phyloP scores from a whole-genome alignment of 1,140 invertebrate species.

The Semibalanus balanoides region DNA sequence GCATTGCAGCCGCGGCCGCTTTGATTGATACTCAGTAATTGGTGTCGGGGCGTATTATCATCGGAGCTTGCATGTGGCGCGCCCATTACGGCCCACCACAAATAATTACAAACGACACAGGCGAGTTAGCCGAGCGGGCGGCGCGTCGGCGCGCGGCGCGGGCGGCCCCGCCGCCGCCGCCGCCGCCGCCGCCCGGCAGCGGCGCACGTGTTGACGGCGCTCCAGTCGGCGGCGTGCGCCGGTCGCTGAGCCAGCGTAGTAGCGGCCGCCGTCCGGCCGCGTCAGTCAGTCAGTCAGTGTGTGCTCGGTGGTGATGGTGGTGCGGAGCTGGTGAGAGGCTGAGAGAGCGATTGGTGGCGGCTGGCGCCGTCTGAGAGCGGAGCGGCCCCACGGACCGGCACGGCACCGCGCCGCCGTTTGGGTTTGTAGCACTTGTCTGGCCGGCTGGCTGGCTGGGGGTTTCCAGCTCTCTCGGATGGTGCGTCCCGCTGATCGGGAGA shows the following conservation, averaged over 20 bases:
- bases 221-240: neutral
- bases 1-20: neutral
- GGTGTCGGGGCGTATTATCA: neutral
- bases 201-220: neutral
- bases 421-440: too few relatives aligned
- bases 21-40: neutral
- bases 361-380: neutral
- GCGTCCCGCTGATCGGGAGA: too few relatives aligned
- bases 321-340: neutral
- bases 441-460: too few relatives aligned
- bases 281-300: too few relatives aligned
- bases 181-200: too few relatives aligned
- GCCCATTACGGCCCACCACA: neutral
- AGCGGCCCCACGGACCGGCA: neutral
- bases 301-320: too few relatives aligned
- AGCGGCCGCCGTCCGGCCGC: too few relatives aligned
- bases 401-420: too few relatives aligned
- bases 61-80: neutral
- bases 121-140: neutral
- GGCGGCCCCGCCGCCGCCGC: too few relatives aligned
- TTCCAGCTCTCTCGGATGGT: too few relatives aligned
- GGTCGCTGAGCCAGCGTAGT: too few relatives aligned
- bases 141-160: too few relatives aligned
- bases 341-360: neutral
- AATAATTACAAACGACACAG: slow-evolving; percentile 2